These are phyloP conservation scores for Upupa epops DNA, from an alignment of 2,113 vertebrate species.

Conservation along the genomic window DNA sequence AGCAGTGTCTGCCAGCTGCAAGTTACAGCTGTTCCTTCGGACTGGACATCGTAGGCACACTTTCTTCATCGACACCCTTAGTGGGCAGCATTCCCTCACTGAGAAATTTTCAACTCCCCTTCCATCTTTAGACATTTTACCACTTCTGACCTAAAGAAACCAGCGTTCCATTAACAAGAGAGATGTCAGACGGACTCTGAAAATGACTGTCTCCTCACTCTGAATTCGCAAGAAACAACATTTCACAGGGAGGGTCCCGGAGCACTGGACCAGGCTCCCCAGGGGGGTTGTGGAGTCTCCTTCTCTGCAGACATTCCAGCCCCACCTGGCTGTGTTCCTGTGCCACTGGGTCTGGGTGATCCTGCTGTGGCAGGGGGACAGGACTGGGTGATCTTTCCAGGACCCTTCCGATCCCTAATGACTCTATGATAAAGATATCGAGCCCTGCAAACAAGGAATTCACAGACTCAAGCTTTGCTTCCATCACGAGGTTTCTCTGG, in stretches of 20 bases:
- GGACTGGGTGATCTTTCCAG: no score
- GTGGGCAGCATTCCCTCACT: slow-evolving; percentile 44
- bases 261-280: no score
- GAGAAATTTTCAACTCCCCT: slow-evolving; percentile 15
- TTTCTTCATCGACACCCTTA: slow-evolving; percentile 42
- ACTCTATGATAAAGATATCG: neutral
- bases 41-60: slow-evolving; percentile 25
- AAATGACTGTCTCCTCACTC: slow-evolving; percentile 23
- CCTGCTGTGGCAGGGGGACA: no score
- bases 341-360: no score
- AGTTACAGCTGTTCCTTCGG: slow-evolving; percentile 31
- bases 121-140: slow-evolving; percentile 31
- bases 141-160: slow-evolving; percentile 43
- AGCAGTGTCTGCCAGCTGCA: neutral
- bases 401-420: no score
- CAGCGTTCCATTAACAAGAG: slow-evolving; percentile 22
- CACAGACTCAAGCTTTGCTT: neutral
- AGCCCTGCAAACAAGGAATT: neutral
- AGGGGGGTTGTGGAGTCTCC: no score
- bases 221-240: slow-evolving; percentile 7
- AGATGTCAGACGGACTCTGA: neutral
- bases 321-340: no score
- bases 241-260: no score
- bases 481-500: neutral
- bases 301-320: no score